Evolutionary conservation across 2,888 invertebrate genomes (phyloP).

Genomic region (Elysia crispata): DNA sequence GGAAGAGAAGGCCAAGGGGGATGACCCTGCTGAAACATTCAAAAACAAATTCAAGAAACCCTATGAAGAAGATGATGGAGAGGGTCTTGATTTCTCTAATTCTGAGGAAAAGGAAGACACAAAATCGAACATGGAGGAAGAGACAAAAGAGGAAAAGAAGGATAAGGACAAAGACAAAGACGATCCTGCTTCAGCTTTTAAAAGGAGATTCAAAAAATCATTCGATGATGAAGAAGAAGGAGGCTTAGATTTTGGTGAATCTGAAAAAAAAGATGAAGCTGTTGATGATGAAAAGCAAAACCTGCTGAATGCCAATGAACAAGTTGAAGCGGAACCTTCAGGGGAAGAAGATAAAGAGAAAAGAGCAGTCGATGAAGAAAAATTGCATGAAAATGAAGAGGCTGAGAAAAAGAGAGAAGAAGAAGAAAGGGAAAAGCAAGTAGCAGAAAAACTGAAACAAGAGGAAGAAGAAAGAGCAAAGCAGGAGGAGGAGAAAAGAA

Average conservation of each 20-base stretch:
- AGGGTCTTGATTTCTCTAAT: slow-evolving; percentile 30
- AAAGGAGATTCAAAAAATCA: slow-evolving; percentile 40
- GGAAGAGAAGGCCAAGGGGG: slow-evolving; percentile 23
- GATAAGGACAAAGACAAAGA: slow-evolving; percentile 32
- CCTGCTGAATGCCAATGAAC: background rate
- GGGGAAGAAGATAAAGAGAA: slow-evolving; percentile 5
- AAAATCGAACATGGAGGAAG: background rate
- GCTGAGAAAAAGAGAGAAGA: slow-evolving; percentile 32
- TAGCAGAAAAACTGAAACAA: slow-evolving; percentile 37
- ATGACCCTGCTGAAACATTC: slow-evolving; percentile 43
- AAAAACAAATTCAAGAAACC: slow-evolving; percentile 46
- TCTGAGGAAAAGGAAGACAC: slow-evolving; percentile 16
- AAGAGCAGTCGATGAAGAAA: slow-evolving; percentile 20
- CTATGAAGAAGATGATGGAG: slow-evolving; percentile 45
- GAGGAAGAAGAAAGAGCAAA: slow-evolving; percentile 21
- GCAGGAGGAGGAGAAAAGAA: slow-evolving; percentile 27
- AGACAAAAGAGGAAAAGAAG: background rate
- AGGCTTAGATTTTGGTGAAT: slow-evolving; percentile 26
- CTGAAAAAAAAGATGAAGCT: slow-evolving; percentile 13
- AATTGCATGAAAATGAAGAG: slow-evolving; percentile 18
- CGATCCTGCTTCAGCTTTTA: slow-evolving; percentile 35
- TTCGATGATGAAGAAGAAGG: slow-evolving; percentile 43
- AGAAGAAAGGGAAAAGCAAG: slow-evolving; percentile 15
- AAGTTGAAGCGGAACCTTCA: slow-evolving; percentile 13
- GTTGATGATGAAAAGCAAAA: slow-evolving; percentile 12